Evolutionary conservation across 2,888 invertebrate genomes (phyloP).

Genomic region (Alsophila aescularia): DNA sequence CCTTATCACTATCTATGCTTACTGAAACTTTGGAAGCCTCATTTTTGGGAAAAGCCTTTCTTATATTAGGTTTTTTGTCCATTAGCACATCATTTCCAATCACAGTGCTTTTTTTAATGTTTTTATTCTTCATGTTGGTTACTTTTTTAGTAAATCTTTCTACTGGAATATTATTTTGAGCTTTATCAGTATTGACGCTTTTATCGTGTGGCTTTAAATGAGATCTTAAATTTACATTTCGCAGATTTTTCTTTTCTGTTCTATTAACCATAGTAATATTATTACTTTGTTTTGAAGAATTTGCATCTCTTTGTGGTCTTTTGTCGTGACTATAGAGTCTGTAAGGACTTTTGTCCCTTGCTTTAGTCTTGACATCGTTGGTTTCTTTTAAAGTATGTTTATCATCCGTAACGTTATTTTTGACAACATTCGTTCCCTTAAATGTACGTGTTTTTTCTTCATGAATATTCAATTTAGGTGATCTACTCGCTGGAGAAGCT

Average conservation of each 20-base stretch:
- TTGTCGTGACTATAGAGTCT: background rate
- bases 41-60: constrained; percentile 36
- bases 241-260: background rate
- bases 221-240: background rate
- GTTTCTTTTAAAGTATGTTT: background rate
- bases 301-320: background rate
- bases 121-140: constrained; percentile 20
- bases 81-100: constrained; percentile 26
- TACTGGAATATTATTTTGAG: background rate
- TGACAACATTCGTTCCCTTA: background rate
- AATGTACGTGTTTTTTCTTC: constrained; percentile 5
- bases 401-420: background rate
- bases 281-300: background rate
- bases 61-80: constrained; percentile 35
- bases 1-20: constrained; percentile 63
- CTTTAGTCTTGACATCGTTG: background rate
- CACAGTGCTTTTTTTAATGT: background rate
- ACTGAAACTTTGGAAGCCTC: constrained; percentile 59
- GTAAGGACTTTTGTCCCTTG: constrained; percentile 8
- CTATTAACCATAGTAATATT: background rate
- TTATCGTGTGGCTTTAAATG: constrained; percentile 2
- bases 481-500: constrained; percentile 15
- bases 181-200: background rate
- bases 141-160: background rate
- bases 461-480: constrained; percentile 19